Evolutionary conservation across 2,113 vertebrate species (phyloP), one percentile per base, ranked within the genome.

Genomic region (Notechis scutatus): DNA sequence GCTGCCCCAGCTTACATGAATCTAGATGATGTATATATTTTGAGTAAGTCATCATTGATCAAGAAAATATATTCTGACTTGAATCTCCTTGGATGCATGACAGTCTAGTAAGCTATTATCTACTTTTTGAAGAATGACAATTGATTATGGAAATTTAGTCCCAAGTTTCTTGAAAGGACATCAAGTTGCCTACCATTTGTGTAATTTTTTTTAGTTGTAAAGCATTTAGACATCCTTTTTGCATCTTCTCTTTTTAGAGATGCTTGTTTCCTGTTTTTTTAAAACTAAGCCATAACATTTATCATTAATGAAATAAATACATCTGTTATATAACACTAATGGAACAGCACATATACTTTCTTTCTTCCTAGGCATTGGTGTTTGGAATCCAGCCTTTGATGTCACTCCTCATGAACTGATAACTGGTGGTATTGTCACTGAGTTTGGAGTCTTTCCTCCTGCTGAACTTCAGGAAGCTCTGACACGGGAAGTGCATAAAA

Each of bases 311-410:
- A 81, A 81, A 81, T 39, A 81, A 81, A 21, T 81, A 42, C 2
- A 18, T 24, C 69, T 29, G 14, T 39, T 52, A 42, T 64, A 47
- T 26, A 59, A n/a, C 52, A 24, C 24, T 57, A 20, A 45, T 88
- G 64, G 91, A 23, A 50, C 42, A 23, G 59, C 8, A 20, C 14
- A 47, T 74, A 55, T 24, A 24, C n/a, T 74, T 59, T 3, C 81
- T 34, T 90, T n/a, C 91, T n/a, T 26, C 87, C 59, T 96, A 99
- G 99, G 98, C 29, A 98, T 99, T 4, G 97, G 97, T 0, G 98
- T 99, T 50, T 99, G 99, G 99, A 99, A 99, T 96, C 99, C 99
- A 0, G 98, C 98, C 2, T 99, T 99, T 0, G 98, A 99, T 20
- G 97, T 99, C 91, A 99, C 99, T 29, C 99, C 98, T 42, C 98